Conservation (phyloP, 1,140 invertebrate species). For the Neotoxoptera formosana region DNA sequence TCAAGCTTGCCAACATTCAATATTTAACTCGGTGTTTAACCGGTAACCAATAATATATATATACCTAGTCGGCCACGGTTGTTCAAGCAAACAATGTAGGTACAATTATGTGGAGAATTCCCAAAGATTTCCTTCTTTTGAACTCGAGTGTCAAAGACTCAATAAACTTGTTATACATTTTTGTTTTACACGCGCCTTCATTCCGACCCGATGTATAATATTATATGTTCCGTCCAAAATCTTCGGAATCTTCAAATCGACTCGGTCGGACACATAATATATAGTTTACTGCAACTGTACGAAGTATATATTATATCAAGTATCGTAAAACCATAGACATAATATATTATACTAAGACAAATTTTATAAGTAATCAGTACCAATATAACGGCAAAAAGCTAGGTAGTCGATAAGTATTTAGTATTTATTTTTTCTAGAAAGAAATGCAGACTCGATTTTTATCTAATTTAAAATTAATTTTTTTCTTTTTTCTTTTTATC, state of each 20-base stretch:
- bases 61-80: background rate
- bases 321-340: too few species aligned
- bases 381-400: too few species aligned
- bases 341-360: too few species aligned
- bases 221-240: background rate
- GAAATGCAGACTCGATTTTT: too few species aligned
- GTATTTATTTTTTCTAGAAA: too few species aligned
- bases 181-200: background rate
- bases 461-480: too few species aligned
- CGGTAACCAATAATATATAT: background rate
- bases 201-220: background rate
- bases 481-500: too few species aligned
- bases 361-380: too few species aligned
- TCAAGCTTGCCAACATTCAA: background rate
- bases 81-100: background rate
- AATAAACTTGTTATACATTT: background rate
- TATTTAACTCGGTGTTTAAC: background rate
- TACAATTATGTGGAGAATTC: background rate
- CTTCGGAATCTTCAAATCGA: background rate
- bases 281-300: too few species aligned
- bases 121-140: background rate
- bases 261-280: background rate
- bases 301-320: too few species aligned
- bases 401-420: too few species aligned
- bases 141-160: too few species aligned